A percentile compares a stretch with the other conserved stretches of the same genome.
Conservation (phyloP, 2,113 vertebrate species). For the Callipepla californica region DNA sequence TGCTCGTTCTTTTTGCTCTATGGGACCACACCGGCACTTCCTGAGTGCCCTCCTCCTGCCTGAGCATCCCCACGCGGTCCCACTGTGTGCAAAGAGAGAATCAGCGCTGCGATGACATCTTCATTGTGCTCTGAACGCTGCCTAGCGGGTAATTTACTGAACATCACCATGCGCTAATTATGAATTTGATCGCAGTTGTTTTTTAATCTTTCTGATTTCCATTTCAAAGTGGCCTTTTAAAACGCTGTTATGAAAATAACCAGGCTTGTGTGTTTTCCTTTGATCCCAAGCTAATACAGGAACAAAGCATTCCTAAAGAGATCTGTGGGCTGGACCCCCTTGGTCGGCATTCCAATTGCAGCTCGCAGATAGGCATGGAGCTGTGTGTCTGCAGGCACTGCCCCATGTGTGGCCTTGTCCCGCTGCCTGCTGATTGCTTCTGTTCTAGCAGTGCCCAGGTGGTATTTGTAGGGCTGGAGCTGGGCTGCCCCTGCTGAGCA, state of each 20-base stretch:
- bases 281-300: conserved; percentile 12
- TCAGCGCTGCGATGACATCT: not conserved
- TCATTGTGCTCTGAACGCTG: conserved; percentile 15
- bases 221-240: conserved; percentile 63
- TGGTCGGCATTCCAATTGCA: not conserved
- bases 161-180: conserved; percentile 1
- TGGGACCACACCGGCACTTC: not conserved
- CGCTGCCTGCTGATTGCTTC: too few species aligned
- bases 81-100: not conserved
- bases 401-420: too few species aligned
- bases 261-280: not conserved
- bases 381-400: not conserved
- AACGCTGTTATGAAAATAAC: conserved; percentile 39
- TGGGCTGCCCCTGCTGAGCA: accelerated
- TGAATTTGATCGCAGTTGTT: conserved; percentile 20
- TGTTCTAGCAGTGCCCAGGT: too few species aligned
- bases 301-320: conserved; percentile 8
- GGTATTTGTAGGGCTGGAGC: not conserved
- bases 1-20: not conserved
- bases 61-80: not conserved
- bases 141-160: conserved; percentile 21
- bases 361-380: not conserved
- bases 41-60: not conserved
- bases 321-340: not conserved
- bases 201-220: conserved; percentile 55